Percentiles rank a stretch among this genome's conserved stretches.
phyloP scores from a whole-genome alignment of 2,113 vertebrate species.

The Podarcis raffonei region DNA sequence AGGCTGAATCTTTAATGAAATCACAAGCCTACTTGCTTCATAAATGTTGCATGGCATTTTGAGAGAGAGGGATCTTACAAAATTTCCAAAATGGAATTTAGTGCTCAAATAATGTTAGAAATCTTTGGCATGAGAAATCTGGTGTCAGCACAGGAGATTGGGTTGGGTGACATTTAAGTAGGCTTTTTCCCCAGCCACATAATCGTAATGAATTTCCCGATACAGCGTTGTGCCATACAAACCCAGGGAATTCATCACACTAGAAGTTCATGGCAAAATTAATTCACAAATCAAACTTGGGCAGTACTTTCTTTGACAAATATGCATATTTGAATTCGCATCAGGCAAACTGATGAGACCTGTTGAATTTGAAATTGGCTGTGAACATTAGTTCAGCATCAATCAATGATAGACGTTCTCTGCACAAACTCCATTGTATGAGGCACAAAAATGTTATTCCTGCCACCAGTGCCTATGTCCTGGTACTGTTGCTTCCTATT shows the following conservation, averaged over 20 bases:
- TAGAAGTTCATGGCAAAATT: slow-evolving; percentile 6
- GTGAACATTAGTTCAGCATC: neutral
- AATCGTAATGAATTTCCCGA: slow-evolving; percentile 16
- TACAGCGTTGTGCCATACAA: neutral
- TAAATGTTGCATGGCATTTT: neutral
- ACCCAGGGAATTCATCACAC: slow-evolving; percentile 7
- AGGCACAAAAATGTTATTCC: neutral
- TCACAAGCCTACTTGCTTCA: slow-evolving; percentile 30
- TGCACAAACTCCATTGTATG: neutral
- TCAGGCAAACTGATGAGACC: neutral
- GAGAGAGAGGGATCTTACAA: neutral
- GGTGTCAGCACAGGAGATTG: neutral
- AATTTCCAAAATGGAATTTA: neutral
- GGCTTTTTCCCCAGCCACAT: neutral
- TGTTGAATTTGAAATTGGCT: neutral
- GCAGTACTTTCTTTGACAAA: neutral
- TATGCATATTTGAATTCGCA: neutral
- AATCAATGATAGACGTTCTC: neutral
- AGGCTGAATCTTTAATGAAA: slow-evolving; percentile 33
- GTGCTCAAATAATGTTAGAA: neutral
- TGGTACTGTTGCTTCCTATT: neutral
- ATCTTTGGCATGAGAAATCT: neutral
- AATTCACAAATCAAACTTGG: slow-evolving; percentile 15
- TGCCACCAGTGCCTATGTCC: no score
- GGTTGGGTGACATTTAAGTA: neutral